Evolutionary conservation across 1,140 invertebrate species (phyloP).

Genomic region (Trinorchestia longiramus): DNA sequence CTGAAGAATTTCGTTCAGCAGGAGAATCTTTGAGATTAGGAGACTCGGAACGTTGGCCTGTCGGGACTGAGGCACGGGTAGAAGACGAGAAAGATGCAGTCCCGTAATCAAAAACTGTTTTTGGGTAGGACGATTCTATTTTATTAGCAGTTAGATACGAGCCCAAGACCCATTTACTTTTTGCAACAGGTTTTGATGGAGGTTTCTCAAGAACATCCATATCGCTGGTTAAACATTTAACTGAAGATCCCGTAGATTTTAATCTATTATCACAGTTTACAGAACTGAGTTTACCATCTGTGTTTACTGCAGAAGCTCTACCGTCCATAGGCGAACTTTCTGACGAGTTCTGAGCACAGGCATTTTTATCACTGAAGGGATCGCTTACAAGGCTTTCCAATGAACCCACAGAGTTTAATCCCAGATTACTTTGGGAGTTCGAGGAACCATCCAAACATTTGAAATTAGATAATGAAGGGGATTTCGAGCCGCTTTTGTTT

Average conservation of each 20-base stretch:
- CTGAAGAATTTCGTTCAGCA: not conserved
- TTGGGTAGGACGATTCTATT: not conserved
- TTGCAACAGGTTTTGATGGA: not conserved
- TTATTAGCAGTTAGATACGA: conserved; percentile 10
- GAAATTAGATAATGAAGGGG: not conserved
- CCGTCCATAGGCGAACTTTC: not conserved
- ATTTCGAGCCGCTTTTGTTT: not conserved
- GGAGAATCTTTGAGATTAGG: too few species aligned
- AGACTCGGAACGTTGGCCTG: not conserved
- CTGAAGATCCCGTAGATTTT: not conserved
- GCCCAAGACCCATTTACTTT: conserved; percentile 9
- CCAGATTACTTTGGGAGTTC: not conserved
- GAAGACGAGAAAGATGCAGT: not conserved
- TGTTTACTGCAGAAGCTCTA: not conserved
- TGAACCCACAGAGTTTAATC: not conserved
- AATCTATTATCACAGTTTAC: not conserved
- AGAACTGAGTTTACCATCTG: not conserved
- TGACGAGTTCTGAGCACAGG: not conserved
- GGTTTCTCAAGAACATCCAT: not conserved
- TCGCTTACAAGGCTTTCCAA: not conserved
- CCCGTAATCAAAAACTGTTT: not conserved
- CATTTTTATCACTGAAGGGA: not conserved
- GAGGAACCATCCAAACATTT: not conserved
- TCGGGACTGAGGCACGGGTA: not conserved
- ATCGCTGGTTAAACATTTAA: not conserved